Percentiles rank a stretch among this genome's conserved stretches.
These are phyloP conservation scores for Aplochiton taeniatus DNA, from an alignment of 2,797 vertebrate genomes.

Conservation along the genomic window DNA sequence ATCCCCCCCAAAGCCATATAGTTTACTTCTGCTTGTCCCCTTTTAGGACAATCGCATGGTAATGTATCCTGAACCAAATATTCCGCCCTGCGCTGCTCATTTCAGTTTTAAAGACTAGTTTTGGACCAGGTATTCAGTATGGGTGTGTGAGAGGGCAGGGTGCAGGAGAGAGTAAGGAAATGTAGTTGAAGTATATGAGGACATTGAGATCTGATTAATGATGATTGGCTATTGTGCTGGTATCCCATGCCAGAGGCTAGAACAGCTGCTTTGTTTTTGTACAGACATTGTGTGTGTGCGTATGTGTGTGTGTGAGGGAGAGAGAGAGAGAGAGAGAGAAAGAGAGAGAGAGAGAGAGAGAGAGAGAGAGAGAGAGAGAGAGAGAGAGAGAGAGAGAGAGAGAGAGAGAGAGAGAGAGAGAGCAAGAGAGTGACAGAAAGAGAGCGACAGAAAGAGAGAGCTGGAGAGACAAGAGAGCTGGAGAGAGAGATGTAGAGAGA, in stretches of 20 bases:
- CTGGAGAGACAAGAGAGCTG: background rate
- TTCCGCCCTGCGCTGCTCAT: conserved; percentile 52
- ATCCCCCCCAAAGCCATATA: conserved; percentile 75
- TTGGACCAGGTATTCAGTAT: conserved; percentile 33
- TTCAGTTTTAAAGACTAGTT: conserved; percentile 62
- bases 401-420: conserved; percentile 1
- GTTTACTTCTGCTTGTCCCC: conserved; percentile 70
- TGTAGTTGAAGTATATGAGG: conserved; percentile 19
- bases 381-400: too few species aligned
- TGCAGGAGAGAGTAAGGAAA: conserved; percentile 31
- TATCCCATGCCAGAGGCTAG: conserved; percentile 17
- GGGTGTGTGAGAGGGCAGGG: conserved; percentile 16
- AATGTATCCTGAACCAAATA: conserved; percentile 78
- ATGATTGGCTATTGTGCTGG: conserved; percentile 11
- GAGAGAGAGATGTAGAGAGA: too few species aligned
- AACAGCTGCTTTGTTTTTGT: conserved; percentile 12
- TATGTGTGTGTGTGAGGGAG: background rate
- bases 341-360: conserved; percentile 3
- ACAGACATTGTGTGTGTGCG: conserved; percentile 27
- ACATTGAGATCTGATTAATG: background rate
- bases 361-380: too few species aligned
- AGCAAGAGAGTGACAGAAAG: background rate
- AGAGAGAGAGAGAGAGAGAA: conserved; percentile 11
- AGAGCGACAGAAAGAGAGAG: conserved; percentile 15
- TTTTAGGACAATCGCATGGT: conserved; percentile 77